Evolutionary conservation across 2,113 vertebrate genomes (phyloP).

Genomic region (Lichenostomus cassidix): DNA sequence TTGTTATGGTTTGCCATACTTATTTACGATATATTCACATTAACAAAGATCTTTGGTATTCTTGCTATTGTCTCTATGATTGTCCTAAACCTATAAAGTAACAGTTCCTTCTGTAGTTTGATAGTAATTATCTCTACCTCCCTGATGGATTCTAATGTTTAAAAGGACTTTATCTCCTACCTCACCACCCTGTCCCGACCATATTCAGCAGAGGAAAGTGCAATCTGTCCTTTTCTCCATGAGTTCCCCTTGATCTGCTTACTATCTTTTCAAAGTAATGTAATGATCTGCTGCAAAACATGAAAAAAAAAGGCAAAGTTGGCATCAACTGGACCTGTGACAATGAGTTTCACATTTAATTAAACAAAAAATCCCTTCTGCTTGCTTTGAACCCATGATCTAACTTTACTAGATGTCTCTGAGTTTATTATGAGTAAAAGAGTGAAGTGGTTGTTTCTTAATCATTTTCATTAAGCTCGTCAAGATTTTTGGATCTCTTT

Average conservation of each 20-base stretch:
- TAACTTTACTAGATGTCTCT: not conserved
- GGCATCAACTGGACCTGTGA: not conserved
- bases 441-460: not conserved
- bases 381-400: not conserved
- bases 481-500: not conserved
- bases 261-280: not conserved
- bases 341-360: not conserved
- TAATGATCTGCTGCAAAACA: not conserved
- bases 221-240: not conserved
- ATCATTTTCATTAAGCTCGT: not conserved
- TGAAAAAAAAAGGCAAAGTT: fast-evolving
- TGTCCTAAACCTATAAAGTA: not conserved
- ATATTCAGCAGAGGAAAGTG: not conserved
- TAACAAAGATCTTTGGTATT: not conserved
- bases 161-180: not conserved
- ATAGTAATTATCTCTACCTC: not conserved
- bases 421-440: not conserved
- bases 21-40: not conserved
- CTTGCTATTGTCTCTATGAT: not conserved
- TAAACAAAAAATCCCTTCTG: not conserved
- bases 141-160: not conserved
- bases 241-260: not conserved
- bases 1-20: not conserved
- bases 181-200: fast-evolving
- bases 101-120: not conserved